Conservation (phyloP, 2,888 invertebrate genomes). For the Yponomeuta evonymella region DNA sequence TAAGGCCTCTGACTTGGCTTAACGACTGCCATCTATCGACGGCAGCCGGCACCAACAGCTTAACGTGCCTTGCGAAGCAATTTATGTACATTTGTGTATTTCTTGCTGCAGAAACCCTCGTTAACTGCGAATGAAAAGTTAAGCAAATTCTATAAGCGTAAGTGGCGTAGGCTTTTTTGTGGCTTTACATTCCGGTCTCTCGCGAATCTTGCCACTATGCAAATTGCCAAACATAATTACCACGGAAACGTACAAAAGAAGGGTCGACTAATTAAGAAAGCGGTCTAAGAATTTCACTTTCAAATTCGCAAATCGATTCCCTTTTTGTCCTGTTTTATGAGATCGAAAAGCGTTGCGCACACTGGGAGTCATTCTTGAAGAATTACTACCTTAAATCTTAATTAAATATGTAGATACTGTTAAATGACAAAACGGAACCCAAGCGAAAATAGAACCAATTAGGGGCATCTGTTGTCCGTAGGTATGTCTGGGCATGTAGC, state of each 20-base stretch:
- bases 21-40: too few species aligned
- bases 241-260: conserved; percentile 47
- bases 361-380: not conserved
- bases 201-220: conserved; percentile 35
- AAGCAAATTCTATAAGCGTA: not conserved
- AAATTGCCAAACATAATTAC: conserved; percentile 55
- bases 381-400: too few species aligned
- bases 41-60: too few species aligned
- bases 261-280: conserved; percentile 57
- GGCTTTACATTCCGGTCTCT: not conserved
- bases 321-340: not conserved
- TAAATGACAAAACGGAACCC: too few species aligned
- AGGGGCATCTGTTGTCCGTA: too few species aligned
- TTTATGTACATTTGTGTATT: too few species aligned
- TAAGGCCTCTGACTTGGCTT: too few species aligned
- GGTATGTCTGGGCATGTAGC: too few species aligned
- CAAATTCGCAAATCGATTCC: conserved; percentile 43
- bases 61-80: too few species aligned
- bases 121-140: not conserved
- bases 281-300: conserved; percentile 54
- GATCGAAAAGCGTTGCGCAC: not conserved
- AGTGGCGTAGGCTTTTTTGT: not conserved
- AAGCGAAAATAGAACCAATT: too few species aligned
- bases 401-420: too few species aligned
- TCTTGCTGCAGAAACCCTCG: too few species aligned